These are phyloP conservation scores for Chrysolina oricalcia DNA, from an alignment of 2,888 invertebrate species.

Conservation along the genomic window DNA sequence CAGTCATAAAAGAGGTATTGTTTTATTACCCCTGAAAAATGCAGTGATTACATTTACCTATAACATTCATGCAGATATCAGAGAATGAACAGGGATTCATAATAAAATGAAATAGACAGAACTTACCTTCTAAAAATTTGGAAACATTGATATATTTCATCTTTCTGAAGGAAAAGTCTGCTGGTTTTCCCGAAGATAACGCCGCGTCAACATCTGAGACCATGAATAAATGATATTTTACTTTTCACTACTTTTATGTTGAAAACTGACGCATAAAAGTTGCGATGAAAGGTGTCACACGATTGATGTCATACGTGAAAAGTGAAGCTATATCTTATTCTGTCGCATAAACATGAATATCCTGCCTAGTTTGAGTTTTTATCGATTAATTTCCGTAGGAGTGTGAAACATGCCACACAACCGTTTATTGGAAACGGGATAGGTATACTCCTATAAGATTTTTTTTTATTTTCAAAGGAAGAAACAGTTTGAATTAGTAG, in stretches of 20 bases:
- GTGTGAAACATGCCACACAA: not conserved
- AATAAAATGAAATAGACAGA: not conserved
- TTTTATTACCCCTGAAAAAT: not conserved
- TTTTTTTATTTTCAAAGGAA: too few relatives aligned
- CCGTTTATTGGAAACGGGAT: not conserved
- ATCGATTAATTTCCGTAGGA: conserved; percentile 15
- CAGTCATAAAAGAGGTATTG: too few relatives aligned
- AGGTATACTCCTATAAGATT: too few relatives aligned
- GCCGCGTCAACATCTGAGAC: conserved; percentile 23
- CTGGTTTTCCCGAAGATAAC: conserved; percentile 64
- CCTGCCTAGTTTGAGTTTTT: not conserved
- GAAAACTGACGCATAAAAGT: not conserved
- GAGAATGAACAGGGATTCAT: not conserved
- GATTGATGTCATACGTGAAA: not conserved
- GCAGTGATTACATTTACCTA: not conserved
- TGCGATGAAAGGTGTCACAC: not conserved
- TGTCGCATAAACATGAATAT: not conserved
- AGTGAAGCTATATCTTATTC: not conserved
- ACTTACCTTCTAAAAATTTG: conserved; percentile 61
- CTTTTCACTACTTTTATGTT: not conserved
- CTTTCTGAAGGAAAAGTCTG: conserved; percentile 70
- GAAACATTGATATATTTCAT: conserved; percentile 61
- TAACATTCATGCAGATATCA: not conserved
- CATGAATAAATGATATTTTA: conserved; percentile 18
- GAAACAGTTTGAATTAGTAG: too few relatives aligned